phyloP scores from a whole-genome alignment of 2,797 vertebrate genomes.

The Poecilia wingei region DNA sequence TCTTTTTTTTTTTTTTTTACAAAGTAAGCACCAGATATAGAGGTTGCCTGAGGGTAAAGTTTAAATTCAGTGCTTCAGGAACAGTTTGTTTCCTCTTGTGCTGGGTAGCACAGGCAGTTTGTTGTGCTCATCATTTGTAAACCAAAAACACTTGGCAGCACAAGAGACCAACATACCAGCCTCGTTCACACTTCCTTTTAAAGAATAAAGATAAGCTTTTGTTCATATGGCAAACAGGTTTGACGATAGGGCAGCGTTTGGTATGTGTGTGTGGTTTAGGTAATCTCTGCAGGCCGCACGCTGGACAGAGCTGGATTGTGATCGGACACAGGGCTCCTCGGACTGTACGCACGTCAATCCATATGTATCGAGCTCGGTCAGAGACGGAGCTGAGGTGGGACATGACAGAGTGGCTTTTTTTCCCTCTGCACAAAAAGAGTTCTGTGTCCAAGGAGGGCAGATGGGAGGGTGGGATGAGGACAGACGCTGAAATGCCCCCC shows the following conservation, averaged over 20 bases:
- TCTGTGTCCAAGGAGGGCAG: conserved; percentile 67
- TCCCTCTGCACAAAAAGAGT: conserved; percentile 66
- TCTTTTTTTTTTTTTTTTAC: conserved; percentile 29
- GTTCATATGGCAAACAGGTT: conserved; percentile 51
- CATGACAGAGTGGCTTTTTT: conserved; percentile 72
- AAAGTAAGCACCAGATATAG: conserved; percentile 26
- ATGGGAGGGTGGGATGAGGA: conserved; percentile 57
- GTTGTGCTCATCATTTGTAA: conserved; percentile 63
- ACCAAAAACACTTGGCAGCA: conserved; percentile 46
- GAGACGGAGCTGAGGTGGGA: conserved; percentile 68
- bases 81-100: conserved; percentile 39
- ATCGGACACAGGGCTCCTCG: conserved; percentile 33
- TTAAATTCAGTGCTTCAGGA: conserved; percentile 52
- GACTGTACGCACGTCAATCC: conserved; percentile 56
- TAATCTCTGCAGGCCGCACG: conserved; percentile 7
- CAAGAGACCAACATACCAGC: conserved; percentile 35
- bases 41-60: conserved; percentile 27
- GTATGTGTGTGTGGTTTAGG: conserved; percentile 32
- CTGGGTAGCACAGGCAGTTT: conserved; percentile 55
- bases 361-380: conserved; percentile 55
- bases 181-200: conserved; percentile 31
- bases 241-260: conserved; percentile 29
- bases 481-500: conserved; percentile 51
- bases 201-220: conserved; percentile 22
- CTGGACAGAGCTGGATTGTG: conserved; percentile 23